Evolutionary conservation across 2,113 vertebrate species (phyloP).

Genomic region (Erythrocercus mccallii): DNA sequence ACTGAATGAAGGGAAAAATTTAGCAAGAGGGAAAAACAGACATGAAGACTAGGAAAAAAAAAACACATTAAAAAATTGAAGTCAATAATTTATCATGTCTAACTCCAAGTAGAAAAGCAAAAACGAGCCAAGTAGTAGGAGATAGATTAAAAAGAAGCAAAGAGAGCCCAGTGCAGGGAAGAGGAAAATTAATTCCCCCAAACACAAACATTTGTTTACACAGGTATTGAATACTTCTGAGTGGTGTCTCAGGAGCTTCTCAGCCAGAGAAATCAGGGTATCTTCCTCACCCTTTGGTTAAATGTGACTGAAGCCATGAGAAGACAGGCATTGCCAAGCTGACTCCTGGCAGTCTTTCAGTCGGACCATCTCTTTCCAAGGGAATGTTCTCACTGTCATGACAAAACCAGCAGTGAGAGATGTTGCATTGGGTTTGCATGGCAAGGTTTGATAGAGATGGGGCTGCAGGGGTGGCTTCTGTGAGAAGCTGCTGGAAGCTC

Average conservation of each 20-base stretch:
- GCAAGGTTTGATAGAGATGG: not conserved
- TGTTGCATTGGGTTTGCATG: not conserved
- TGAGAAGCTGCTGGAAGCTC: not conserved
- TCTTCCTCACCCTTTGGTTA: not conserved
- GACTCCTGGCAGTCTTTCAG: not conserved
- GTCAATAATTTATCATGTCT: constrained; percentile 47
- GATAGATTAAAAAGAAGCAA: not conserved
- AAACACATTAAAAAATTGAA: not conserved
- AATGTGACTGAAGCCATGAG: not conserved
- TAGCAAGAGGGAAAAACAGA: constrained; percentile 5
- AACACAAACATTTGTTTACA: not conserved
- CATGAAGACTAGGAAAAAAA: not conserved
- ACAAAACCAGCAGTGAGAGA: not conserved
- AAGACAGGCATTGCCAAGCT: not conserved
- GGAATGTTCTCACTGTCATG: not conserved
- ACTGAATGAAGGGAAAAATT: constrained; percentile 9
- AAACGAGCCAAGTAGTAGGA: not conserved
- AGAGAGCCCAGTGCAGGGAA: not conserved
- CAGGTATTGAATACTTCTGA: not conserved
- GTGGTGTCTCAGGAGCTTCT: not conserved
- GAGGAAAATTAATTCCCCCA: not conserved
- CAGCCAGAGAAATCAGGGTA: not conserved
- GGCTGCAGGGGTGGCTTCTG: not conserved
- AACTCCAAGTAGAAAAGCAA: not conserved
- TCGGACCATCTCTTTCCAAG: not conserved